A percentile compares a stretch with the other conserved stretches of the same genome.
Evolutionary conservation across 2,113 vertebrate species (phyloP).

Genomic region (Micronisus gabar): DNA sequence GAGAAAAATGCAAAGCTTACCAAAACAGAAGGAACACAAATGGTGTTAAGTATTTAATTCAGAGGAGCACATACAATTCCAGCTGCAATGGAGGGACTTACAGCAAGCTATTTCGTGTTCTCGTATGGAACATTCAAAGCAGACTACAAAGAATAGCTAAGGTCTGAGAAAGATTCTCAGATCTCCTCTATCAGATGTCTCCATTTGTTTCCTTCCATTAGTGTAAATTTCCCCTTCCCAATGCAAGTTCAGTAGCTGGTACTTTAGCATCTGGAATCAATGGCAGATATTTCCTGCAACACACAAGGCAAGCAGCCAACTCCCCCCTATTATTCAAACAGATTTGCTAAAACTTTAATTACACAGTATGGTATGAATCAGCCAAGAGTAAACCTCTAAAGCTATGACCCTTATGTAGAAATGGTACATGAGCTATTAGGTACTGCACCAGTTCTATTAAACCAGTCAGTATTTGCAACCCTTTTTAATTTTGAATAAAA

Average conservation of each 20-base stretch:
- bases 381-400: neutral
- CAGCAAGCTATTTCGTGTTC: neutral
- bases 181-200: constrained; percentile 56
- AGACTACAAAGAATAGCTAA: neutral
- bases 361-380: neutral
- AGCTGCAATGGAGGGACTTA: neutral
- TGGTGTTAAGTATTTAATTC: neutral
- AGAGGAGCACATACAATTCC: neutral
- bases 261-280: constrained; percentile 54
- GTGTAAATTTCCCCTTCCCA: constrained; percentile 61
- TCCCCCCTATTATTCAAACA: constrained; percentile 17
- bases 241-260: constrained; percentile 45
- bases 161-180: constrained; percentile 13
- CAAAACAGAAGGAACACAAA: neutral
- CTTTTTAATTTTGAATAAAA: neutral
- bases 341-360: constrained; percentile 26
- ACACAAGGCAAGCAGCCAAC: constrained; percentile 39
- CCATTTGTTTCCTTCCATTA: constrained; percentile 67
- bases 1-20: neutral
- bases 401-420: neutral
- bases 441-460: neutral
- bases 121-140: neutral
- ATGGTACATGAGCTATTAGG: neutral
- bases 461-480: neutral
- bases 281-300: constrained; percentile 56